phyloP scores from a whole-genome alignment of 92 coral and sea anemone species.

The Bergia puertoricense region DNA sequence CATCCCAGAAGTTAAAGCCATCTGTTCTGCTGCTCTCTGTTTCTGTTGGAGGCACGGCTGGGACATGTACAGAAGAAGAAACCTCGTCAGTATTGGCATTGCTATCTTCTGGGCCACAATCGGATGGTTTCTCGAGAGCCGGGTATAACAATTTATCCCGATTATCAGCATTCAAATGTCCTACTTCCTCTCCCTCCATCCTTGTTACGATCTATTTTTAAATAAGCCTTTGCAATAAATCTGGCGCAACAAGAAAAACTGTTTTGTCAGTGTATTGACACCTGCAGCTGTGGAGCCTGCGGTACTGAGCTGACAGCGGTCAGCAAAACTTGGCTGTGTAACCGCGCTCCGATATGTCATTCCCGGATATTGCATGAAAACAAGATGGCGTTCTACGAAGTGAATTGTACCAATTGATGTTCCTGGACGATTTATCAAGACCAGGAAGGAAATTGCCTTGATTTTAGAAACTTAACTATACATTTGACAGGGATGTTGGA shows the following conservation, averaged over 20 bases:
- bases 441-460: background rate
- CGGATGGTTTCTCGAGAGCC: background rate
- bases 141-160: background rate
- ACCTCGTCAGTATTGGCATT: background rate
- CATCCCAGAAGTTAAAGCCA: slow-evolving; percentile 83
- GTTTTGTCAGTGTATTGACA: background rate
- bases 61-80: background rate
- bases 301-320: background rate
- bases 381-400: slow-evolving; percentile 23
- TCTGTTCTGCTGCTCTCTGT: background rate
- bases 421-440: background rate
- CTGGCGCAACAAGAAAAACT: background rate
- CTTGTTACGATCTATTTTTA: background rate
- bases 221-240: too few species aligned
- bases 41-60: background rate
- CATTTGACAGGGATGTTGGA: background rate
- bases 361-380: background rate
- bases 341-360: background rate
- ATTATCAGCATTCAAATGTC: background rate
- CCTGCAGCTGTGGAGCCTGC: slow-evolving; percentile 3
- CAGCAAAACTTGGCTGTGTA: slow-evolving; percentile 19
- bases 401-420: background rate
- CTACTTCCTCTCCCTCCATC: slow-evolving; percentile 26
- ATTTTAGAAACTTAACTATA: background rate
- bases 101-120: background rate